Evolutionary conservation across 2,113 vertebrate species (phyloP).

Genomic region (Lanius ludovicianus): DNA sequence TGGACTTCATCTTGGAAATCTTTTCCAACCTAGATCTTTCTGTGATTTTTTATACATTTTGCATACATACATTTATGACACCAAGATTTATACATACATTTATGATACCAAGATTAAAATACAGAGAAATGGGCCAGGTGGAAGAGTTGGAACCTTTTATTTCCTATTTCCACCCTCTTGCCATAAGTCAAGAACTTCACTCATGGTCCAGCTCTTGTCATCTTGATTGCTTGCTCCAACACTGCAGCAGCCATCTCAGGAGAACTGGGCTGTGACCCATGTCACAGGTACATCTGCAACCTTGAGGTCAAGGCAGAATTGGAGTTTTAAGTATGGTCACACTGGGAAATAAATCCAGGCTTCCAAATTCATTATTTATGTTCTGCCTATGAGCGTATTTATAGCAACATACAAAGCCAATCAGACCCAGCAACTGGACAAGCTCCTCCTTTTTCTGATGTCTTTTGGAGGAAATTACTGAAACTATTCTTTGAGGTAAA

Average conservation of each 20-base stretch:
- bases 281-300: background rate
- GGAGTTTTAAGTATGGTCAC: background rate
- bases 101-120: background rate
- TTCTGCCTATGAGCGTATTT: background rate
- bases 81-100: background rate
- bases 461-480: background rate
- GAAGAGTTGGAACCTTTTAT: background rate
- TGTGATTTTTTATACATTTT: background rate
- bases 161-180: background rate
- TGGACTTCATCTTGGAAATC: rapidly evolving
- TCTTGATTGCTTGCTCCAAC: background rate
- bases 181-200: background rate
- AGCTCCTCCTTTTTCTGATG: background rate
- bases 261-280: background rate
- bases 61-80: background rate
- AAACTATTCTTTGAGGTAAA: background rate
- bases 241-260: background rate
- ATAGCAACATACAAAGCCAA: background rate
- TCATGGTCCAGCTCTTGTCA: background rate
- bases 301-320: background rate
- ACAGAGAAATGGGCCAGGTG: background rate
- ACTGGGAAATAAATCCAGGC: background rate
- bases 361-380: background rate
- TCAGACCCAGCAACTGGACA: rapidly evolving
- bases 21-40: background rate